Evolutionary conservation across 1,140 invertebrate genomes (phyloP), one percentile per base, ranked within the genome.

Genomic region (Phocides pigmalion): DNA sequence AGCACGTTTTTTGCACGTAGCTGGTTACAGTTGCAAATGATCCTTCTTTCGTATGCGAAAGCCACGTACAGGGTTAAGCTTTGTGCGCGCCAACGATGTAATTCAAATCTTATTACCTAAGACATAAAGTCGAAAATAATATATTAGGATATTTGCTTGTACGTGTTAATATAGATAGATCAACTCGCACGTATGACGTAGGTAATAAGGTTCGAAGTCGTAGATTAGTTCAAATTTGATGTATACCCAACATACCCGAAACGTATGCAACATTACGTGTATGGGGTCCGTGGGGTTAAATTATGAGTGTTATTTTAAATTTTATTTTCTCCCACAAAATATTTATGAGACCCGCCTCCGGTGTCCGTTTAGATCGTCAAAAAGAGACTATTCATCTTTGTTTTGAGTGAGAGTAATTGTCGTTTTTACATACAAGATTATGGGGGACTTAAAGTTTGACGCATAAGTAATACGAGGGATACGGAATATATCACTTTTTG

Each of bases 251-350:
- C 59, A 53, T 51, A 46, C 39, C 50, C 51, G 61, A 59, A 71
- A 68, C 62, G 66, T 74, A 72, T 76, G 68, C 72, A 73, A 54
- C 66, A 44, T 46, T 19, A 63, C 67, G 47, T 72, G 68, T 46
- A 62, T 69, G 76, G 70, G 78, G 75, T 77, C 74, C 68, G 64
- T 69, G 74, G 74, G 76, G 80, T 75, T 82, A 76, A 77, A 74
- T 80, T 78, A 84, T 70, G 79, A 75, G 69, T 69, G 64, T 82
- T 76, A 74, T 80, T 85, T 80, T 62, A 74, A 79, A 83, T 85
- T 82, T 85, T 79, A 79, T 82, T 78, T 71, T 75, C 70, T 71
- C 64, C 64, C 73, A 67, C 72, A 54, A 78, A 78, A 75, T 72
- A 62, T 73, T 69, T 67, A 51, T 49, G 49, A 46, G 62, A 37